Evolutionary conservation across 2,113 vertebrate species (phyloP).

Genomic region (Turnix velox): DNA sequence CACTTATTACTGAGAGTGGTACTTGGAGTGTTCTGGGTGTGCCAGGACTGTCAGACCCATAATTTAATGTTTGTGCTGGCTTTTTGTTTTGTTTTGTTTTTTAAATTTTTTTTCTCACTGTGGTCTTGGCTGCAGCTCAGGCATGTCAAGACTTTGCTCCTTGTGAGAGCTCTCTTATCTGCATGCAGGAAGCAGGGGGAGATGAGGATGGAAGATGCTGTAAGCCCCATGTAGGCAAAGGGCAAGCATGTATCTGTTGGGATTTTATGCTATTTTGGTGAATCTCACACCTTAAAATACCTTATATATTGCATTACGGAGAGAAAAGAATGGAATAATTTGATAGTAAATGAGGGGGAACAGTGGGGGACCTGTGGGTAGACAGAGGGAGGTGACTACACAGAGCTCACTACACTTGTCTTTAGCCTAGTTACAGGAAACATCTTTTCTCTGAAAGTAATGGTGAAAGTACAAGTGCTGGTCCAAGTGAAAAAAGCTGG

Average conservation of each 20-base stretch:
- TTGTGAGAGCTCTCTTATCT: not conserved
- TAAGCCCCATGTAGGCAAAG: fast-evolving
- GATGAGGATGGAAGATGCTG: not conserved
- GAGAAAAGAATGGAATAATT: not conserved
- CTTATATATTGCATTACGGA: not conserved
- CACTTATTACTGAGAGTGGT: not conserved
- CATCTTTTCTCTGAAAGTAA: constrained; percentile 71
- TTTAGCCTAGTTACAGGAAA: constrained; percentile 43
- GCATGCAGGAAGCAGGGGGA: not conserved
- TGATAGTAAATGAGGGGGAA: not conserved
- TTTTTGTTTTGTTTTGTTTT: too few species aligned
- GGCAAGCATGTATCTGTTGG: not conserved
- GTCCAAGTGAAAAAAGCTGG: constrained; percentile 67
- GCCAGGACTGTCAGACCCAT: not conserved
- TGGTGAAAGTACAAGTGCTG: constrained; percentile 35
- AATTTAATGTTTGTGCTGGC: not conserved
- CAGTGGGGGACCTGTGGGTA: not conserved
- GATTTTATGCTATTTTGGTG: not conserved
- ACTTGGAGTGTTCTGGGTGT: not conserved
- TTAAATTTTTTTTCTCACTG: not conserved
- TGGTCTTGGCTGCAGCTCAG: not conserved
- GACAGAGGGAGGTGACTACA: not conserved
- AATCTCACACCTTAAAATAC: not conserved
- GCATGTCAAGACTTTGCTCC: not conserved
- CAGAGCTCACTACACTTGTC: not conserved